Evolutionary conservation across 2,888 invertebrate genomes (phyloP), one percentile per base, ranked within the genome.

Genomic region (Dione vanillae): DNA sequence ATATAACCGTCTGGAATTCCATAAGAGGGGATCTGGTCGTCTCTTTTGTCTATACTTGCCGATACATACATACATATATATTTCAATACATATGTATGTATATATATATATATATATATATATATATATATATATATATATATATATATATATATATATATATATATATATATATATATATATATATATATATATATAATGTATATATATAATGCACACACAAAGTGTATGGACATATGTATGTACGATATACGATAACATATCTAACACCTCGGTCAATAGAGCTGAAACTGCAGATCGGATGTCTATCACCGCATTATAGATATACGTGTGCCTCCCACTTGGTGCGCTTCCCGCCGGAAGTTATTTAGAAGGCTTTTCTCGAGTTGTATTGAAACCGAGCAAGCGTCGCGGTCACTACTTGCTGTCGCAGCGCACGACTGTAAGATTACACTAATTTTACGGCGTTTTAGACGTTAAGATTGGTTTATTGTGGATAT

Each of bases 1-100:
- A 59, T 61, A 45, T 61, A 43, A 61, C 20, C 27, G 43, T 45
- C 61, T 61, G 61, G 43, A 27, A 61, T 61, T 14, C 43, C 61
- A 61, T 45, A 27, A 6, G 10, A 59, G 45, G 43, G 27, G 27
- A 27, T 41, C 14, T 20, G 40, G 2, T 41, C 41, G n/a, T 43
- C 61, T 61, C 27, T 10, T 14, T 43, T n/a, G 16, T 41, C 9
- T 43, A 9, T 37, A 12, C n/a, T 14, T 45, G 27, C 5, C 27
- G 27, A 27, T 27, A 47, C 11, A 16, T 19, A 49, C 11, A 19
- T 49, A 49, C 11, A 49, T 49, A 1, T 47, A 47, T 47, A n/a
- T n/a, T n/a, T n/a, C n/a, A 16, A 19, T 16, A 19, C n/a, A n/a
- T 47, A 47, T n/a, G 12, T 43, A 45, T n/a, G 14, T 45, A 7